These are phyloP conservation scores for Rhinella marina DNA, from an alignment of 2,797 vertebrate genomes.

Conservation along the genomic window DNA sequence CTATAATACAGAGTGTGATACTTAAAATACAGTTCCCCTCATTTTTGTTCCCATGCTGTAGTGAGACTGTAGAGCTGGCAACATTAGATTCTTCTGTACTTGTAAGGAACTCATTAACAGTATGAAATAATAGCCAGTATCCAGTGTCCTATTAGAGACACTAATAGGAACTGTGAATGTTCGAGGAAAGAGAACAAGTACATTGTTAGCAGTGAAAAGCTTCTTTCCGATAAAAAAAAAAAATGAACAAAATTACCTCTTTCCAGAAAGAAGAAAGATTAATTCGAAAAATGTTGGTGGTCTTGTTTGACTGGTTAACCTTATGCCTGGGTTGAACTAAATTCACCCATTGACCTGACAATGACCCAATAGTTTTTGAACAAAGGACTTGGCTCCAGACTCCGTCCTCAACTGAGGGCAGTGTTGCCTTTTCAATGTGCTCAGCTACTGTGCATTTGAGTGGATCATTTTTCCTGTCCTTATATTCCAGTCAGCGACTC, in stretches of 20 bases:
- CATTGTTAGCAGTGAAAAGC: conserved; percentile 50
- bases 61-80: conserved; percentile 19
- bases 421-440: conserved; percentile 18
- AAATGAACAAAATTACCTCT: conserved; percentile 51
- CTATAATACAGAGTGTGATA: not conserved
- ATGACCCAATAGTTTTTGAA: conserved; percentile 73
- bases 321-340: conserved; percentile 67
- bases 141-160: conserved; percentile 53
- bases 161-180: conserved; percentile 52
- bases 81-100: conserved; percentile 39
- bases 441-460: not conserved
- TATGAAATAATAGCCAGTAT: conserved; percentile 48
- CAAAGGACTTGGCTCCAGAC: conserved; percentile 69
- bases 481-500: not conserved
- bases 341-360: conserved; percentile 67
- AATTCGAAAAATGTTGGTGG: conserved; percentile 71
- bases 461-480: conserved; percentile 17
- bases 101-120: conserved; percentile 57
- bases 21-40: conserved; percentile 10
- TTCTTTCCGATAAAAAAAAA: conserved; percentile 45
- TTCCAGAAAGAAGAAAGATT: conserved; percentile 53
- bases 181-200: conserved; percentile 41
- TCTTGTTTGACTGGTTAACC: conserved; percentile 69
- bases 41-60: conserved; percentile 7
- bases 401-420: conserved; percentile 47